A percentile compares a stretch with the other conserved stretches of the same genome.
phyloP scores from a whole-genome alignment of 2,113 vertebrate genomes.

The Meleagris gallopavo region DNA sequence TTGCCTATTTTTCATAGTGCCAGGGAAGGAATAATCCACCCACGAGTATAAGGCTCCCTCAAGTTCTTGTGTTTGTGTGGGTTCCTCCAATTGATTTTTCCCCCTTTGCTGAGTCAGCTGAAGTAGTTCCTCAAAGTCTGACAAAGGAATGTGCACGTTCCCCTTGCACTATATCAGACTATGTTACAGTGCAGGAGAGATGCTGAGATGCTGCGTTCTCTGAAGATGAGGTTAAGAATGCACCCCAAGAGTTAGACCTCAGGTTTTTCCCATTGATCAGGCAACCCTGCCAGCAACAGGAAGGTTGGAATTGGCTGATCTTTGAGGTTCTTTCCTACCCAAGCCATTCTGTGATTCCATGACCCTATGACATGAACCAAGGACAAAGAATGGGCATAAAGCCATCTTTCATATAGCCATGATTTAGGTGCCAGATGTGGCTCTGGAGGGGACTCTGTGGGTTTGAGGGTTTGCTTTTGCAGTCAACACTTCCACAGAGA shows the following conservation, averaged over 20 bases:
- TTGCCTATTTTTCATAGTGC: neutral
- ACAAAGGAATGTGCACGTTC: neutral
- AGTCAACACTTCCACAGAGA: neutral
- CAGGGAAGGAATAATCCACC: neutral
- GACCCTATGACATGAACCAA: neutral
- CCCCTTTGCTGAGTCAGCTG: neutral
- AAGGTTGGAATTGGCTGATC: too few species aligned
- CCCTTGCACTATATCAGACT: neutral
- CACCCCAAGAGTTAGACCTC: neutral
- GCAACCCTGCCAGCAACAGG: too few species aligned
- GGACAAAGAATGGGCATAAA: neutral
- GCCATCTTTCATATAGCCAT: neutral
- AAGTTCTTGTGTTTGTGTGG: neutral
- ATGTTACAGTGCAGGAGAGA: neutral
- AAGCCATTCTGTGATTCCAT: too few species aligned
- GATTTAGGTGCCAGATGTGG: neutral
- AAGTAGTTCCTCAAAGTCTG: neutral
- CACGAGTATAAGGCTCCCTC: neutral
- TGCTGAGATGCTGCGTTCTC: neutral
- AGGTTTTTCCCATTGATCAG: neutral
- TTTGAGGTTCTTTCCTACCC: too few species aligned
- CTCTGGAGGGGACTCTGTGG: neutral
- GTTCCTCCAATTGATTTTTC: neutral
- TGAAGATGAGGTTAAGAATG: neutral
- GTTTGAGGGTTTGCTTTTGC: neutral